A percentile compares a stretch with the other conserved stretches of the same genome.
These are phyloP conservation scores for Myiagra hebetior DNA, from an alignment of 2,113 vertebrate species.

Conservation along the genomic window DNA sequence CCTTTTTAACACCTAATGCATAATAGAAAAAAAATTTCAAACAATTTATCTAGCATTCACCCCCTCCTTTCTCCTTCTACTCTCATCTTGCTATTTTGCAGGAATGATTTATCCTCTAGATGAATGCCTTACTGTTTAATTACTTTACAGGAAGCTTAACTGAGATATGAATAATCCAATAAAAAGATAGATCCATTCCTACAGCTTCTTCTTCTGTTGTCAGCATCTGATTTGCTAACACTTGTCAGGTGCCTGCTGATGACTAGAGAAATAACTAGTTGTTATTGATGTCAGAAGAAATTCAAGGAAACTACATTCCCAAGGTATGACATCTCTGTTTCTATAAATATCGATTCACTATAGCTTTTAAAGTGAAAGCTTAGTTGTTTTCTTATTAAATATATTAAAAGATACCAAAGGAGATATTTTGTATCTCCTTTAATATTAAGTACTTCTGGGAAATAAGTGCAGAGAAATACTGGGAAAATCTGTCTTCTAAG, in stretches of 20 bases:
- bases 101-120: neutral
- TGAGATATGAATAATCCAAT: constrained; percentile 12
- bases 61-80: neutral
- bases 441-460: neutral
- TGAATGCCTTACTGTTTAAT: constrained; percentile 17
- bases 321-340: neutral
- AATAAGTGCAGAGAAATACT: neutral
- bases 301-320: neutral
- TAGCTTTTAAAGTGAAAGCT: neutral
- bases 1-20: neutral
- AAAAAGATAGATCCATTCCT: neutral
- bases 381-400: neutral
- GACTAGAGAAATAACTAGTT: neutral
- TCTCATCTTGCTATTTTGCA: neutral
- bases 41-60: neutral
- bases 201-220: neutral
- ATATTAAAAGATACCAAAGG: neutral
- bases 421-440: neutral
- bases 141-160: neutral
- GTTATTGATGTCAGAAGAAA: neutral
- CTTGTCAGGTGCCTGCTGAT: neutral
- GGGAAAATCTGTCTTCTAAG: too few species aligned
- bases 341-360: neutral
- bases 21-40: neutral
- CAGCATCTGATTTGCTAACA: neutral